Evolutionary conservation across 2,113 vertebrate species (phyloP), one percentile per base, ranked within the genome.

Genomic region (Rhadina sibilatrix): DNA sequence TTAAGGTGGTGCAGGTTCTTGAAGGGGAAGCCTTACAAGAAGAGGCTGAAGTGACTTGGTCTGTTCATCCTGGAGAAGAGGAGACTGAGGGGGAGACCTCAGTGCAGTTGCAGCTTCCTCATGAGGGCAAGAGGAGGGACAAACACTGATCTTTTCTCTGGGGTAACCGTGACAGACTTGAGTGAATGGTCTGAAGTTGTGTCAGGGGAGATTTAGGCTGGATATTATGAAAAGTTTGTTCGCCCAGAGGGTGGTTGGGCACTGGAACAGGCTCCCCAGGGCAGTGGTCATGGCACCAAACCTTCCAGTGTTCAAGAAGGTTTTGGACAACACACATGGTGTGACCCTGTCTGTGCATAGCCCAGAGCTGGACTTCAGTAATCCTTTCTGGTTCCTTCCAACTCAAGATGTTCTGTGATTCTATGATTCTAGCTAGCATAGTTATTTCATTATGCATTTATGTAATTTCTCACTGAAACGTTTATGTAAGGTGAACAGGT

Each of bases 161-260:
- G 33, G 31, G 42, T 49, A 14, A 0, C 31, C 35, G 5, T 14
- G 23, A 30, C 19, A 61, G 10, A 47, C 16, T 1, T 0, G 0
- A 37, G 53, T 37, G 11, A 68, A 40, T 1, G 11, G 24, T 13
- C n/a, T 68, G 38, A 68, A 22, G 11, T 1, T 40, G 19, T 37
- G 27, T 46, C 7, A 12, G 20, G 9, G 4, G 13, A 24, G 33
- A 0, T 31, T 68, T 53, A 35, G 61, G 30, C 0, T 35, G 30
- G 24, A 1, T 75, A 47, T 54, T 2, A 61, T 38, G 13, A 23
- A 15, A 75, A 61, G 11, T 1, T 38, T 40, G n/a, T 44, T 82
- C 13, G 25, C 9, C 11, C 11, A 30, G 13, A 82, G 3, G 4
- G 21, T 68, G 28, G 0, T 0, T 60, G 13, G 7, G 11, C 13